Conservation (phyloP, 2,113 vertebrate species). For the Notechis scutatus region DNA sequence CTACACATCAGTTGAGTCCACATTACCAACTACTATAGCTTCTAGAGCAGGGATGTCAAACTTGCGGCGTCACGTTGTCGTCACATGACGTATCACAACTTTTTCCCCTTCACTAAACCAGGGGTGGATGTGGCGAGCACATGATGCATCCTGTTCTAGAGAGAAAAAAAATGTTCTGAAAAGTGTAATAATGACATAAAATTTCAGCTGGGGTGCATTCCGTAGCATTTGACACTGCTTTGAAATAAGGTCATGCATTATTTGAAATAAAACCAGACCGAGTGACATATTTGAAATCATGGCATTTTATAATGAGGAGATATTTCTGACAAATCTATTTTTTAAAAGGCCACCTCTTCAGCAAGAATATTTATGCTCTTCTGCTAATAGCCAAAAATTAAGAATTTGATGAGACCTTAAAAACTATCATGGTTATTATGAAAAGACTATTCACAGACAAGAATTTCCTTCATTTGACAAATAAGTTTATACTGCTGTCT, state of each 20-base stretch:
- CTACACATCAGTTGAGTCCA: background rate
- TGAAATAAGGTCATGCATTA: background rate
- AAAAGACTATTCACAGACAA: background rate
- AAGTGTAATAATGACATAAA: background rate
- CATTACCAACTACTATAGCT: background rate
- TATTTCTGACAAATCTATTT: background rate
- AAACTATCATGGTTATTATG: background rate
- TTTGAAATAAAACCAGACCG: background rate
- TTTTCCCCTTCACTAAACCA: too few species aligned
- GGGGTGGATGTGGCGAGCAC: too few species aligned
- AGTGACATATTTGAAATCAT: background rate
- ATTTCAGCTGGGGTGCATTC: background rate
- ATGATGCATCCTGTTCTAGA: too few species aligned
- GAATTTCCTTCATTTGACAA: background rate
- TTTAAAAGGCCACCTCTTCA: background rate
- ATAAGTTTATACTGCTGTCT: background rate
- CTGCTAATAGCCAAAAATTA: background rate
- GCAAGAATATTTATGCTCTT: background rate
- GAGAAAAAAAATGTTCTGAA: background rate
- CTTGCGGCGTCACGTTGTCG: too few species aligned
- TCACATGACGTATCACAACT: too few species aligned
- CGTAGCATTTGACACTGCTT: background rate
- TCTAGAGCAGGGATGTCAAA: too few species aligned
- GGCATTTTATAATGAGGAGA: slow-evolving; percentile 4
- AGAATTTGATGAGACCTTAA: background rate